A percentile compares a stretch with the other conserved stretches of the same genome.
Conservation (phyloP, 2,797 vertebrate genomes). For the Odontamblyopus rebecca region DNA sequence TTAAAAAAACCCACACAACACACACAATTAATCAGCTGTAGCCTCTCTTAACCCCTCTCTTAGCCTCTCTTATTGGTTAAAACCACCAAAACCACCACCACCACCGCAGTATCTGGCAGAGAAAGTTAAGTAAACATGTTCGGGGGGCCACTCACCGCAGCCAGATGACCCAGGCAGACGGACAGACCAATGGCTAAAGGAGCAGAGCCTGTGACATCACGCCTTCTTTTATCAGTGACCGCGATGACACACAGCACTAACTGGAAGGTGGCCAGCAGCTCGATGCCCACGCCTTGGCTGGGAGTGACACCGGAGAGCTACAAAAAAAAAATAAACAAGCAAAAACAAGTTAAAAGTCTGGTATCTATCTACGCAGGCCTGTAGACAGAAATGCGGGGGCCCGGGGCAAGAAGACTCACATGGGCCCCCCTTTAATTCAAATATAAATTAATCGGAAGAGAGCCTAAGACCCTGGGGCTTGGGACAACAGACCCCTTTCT, state of each 20-base stretch:
- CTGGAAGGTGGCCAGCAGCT: conserved; percentile 94
- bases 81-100: neutral
- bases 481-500: too few relatives aligned
- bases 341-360: conserved; percentile 40
- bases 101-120: neutral
- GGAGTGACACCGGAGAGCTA: conserved; percentile 78
- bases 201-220: conserved; percentile 88
- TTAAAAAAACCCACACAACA: conserved; percentile 23
- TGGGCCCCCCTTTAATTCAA: too few relatives aligned
- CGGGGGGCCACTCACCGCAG: conserved; percentile 84
- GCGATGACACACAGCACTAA: conserved; percentile 95
- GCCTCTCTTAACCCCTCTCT: conserved; percentile 9
- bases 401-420: too few relatives aligned
- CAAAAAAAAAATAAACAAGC: conserved; percentile 26
- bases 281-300: conserved; percentile 90
- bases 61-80: conserved; percentile 10
- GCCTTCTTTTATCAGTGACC: conserved; percentile 90
- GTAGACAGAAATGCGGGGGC: too few relatives aligned
- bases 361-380: too few relatives aligned
- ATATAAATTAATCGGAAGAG: too few relatives aligned
- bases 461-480: too few relatives aligned
- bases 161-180: conserved; percentile 90
- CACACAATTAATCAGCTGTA: conserved; percentile 12
- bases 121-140: conserved; percentile 1
- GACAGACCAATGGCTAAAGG: conserved; percentile 95